Percentiles rank a stretch among this genome's conserved stretches.
Conservation (phyloP, 2,113 vertebrate genomes). For the Alligator mississippiensis region DNA sequence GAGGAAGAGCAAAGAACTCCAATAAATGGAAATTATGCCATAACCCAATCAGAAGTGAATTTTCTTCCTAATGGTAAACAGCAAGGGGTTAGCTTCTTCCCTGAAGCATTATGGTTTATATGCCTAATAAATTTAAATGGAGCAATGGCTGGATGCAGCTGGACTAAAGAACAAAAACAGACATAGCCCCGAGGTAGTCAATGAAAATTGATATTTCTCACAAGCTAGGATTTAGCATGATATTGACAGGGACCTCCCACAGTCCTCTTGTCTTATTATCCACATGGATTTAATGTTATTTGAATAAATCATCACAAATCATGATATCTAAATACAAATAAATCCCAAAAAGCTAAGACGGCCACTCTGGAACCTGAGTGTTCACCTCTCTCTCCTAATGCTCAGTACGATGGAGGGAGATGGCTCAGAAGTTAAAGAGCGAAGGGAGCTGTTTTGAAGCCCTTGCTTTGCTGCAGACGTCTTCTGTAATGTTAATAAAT, state of each 20-base stretch:
- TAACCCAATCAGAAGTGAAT: neutral
- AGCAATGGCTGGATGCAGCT: fast-evolving
- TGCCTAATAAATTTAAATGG: neutral
- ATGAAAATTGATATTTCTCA: neutral
- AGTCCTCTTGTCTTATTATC: neutral
- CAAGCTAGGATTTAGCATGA: neutral
- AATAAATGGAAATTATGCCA: neutral
- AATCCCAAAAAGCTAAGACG: neutral
- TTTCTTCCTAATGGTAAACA: neutral
- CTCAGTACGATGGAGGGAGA: neutral
- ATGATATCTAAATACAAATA: neutral
- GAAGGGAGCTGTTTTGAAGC: neutral
- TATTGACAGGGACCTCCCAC: neutral
- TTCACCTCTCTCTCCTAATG: neutral
- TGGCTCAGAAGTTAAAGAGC: neutral
- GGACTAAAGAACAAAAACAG: neutral
- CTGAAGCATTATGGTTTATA: neutral
- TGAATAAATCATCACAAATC: slow-evolving; percentile 10
- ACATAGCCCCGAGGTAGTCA: neutral
- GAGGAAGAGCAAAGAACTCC: neutral
- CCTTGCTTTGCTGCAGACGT: neutral
- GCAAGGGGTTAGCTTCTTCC: neutral
- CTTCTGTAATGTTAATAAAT: neutral
- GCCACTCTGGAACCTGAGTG: neutral
- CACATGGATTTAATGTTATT: neutral